Percentiles rank a stretch among this genome's conserved stretches.
Evolutionary conservation across 2,888 invertebrate genomes (phyloP).

Genomic region (Monoplex corrugatus): DNA sequence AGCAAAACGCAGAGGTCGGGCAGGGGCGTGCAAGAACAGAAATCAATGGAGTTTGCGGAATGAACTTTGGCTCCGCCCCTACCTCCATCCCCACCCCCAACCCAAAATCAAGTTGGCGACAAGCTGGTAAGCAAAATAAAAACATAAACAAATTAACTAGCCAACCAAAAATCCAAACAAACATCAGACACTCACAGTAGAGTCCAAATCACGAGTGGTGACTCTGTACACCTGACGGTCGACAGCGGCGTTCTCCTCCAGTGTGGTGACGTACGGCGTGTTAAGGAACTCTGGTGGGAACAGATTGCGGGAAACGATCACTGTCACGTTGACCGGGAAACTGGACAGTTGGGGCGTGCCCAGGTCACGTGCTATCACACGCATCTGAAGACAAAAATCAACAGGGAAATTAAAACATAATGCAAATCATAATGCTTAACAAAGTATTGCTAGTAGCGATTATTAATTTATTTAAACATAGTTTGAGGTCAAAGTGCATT

Average conservation of each 20-base stretch:
- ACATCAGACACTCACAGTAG: conserved; percentile 54
- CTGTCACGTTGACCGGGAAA: conserved; percentile 63
- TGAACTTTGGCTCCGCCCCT: not conserved
- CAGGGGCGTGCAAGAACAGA: too few relatives aligned
- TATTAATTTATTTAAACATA: too few relatives aligned
- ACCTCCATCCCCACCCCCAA: not conserved
- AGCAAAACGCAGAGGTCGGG: too few relatives aligned
- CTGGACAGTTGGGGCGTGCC: conserved; percentile 69
- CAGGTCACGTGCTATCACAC: conserved; percentile 70
- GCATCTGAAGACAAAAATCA: conserved; percentile 65
- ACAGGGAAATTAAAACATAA: not conserved
- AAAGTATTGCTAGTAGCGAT: too few relatives aligned
- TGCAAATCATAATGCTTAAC: too few relatives aligned
- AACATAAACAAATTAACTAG: too few relatives aligned
- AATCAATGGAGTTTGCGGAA: too few relatives aligned
- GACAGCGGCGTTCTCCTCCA: conserved; percentile 63
- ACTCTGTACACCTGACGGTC: conserved; percentile 65
- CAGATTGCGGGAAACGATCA: conserved; percentile 70
- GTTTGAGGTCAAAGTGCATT: too few relatives aligned
- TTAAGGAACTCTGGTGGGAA: conserved; percentile 72
- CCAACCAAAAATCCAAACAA: too few relatives aligned
- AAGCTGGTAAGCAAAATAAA: too few relatives aligned
- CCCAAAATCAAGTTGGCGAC: too few relatives aligned
- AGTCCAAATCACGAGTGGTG: conserved; percentile 66
- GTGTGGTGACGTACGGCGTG: conserved; percentile 56